These are phyloP conservation scores for Erebia ligea DNA, from an alignment of 2,888 invertebrate genomes.

Conservation along the genomic window DNA sequence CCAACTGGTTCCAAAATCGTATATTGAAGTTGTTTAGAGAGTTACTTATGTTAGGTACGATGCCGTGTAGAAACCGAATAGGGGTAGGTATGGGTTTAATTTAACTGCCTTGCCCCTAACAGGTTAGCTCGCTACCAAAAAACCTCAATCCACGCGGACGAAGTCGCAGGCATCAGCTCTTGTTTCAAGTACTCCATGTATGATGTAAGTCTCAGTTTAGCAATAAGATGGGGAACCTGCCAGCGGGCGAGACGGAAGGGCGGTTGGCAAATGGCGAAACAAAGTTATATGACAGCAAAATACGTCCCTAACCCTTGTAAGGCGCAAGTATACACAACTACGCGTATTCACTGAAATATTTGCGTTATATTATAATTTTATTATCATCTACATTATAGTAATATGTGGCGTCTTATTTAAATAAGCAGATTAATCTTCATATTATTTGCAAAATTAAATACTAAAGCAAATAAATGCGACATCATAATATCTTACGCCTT, in stretches of 20 bases:
- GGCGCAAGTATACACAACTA: neutral
- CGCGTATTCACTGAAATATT: neutral
- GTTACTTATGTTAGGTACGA: too few relatives aligned
- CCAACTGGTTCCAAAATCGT: neutral
- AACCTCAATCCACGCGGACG: too few relatives aligned
- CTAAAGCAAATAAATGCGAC: conserved; percentile 24
- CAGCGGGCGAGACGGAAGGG: too few relatives aligned
- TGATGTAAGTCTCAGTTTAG: too few relatives aligned
- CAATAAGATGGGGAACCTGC: too few relatives aligned
- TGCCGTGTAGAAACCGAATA: too few relatives aligned
- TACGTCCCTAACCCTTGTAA: neutral
- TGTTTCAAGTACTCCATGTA: too few relatives aligned
- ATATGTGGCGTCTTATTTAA: conserved; percentile 25
- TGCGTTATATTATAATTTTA: conserved; percentile 1
- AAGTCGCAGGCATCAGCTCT: too few relatives aligned
- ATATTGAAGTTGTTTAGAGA: too few relatives aligned
- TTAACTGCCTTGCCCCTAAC: too few relatives aligned
- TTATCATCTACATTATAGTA: neutral
- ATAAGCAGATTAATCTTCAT: conserved; percentile 8
- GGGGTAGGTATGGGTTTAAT: too few relatives aligned
- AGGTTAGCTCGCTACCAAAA: too few relatives aligned
- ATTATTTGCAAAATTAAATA: conserved; percentile 13
- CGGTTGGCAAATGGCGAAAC: neutral
- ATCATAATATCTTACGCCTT: conserved; percentile 40
- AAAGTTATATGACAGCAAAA: neutral